These are phyloP conservation scores for Eulemur macaco DNA, from an alignment of 2,113 vertebrate genomes.

Conservation along the genomic window DNA sequence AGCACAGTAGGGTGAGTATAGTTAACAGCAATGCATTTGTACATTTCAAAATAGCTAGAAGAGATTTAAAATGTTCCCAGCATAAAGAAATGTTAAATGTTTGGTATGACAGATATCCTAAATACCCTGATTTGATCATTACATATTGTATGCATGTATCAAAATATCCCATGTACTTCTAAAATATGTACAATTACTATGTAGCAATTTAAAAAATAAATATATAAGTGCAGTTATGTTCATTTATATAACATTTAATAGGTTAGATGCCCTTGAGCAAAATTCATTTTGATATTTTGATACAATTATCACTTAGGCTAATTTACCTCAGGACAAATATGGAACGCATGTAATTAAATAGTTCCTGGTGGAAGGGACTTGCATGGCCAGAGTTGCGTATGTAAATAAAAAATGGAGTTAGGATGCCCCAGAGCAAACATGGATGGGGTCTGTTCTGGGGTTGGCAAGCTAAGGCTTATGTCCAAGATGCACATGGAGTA, in stretches of 20 bases:
- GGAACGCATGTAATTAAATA: neutral
- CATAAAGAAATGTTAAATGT: neutral
- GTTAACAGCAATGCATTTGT: neutral
- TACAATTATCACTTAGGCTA: neutral
- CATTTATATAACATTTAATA: neutral
- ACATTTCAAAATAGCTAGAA: neutral
- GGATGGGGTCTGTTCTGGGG: neutral
- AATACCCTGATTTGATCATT: neutral
- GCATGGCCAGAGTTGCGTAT: neutral
- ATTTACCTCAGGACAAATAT: neutral
- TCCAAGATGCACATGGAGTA: accelerated
- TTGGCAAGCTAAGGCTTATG: neutral
- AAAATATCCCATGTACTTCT: neutral
- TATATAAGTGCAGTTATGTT: neutral
- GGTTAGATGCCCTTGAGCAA: neutral
- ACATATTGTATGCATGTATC: neutral
- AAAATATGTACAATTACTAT: neutral
- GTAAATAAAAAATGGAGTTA: neutral
- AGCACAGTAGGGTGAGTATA: neutral
- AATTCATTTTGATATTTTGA: neutral
- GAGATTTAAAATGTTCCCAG: neutral
- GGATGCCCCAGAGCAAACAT: neutral
- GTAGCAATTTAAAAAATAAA: neutral
- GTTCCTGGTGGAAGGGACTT: neutral
- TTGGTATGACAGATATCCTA: neutral